Conservation (phyloP, 2,113 vertebrate genomes). For the Naja naja region DNA sequence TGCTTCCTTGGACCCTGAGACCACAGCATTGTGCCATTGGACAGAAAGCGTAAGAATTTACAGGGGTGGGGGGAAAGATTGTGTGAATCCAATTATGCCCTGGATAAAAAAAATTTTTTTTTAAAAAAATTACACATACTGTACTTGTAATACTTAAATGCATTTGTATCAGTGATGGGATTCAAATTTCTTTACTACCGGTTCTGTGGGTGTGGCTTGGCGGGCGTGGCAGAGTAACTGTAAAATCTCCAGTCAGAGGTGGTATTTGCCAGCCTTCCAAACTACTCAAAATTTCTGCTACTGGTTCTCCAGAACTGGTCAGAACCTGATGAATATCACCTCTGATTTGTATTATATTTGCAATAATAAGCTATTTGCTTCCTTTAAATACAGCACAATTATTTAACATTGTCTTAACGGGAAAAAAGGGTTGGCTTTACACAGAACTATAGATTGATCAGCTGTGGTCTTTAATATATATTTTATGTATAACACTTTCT, state of each 20-base stretch:
- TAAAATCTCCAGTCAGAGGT: too few relatives aligned
- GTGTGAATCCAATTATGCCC: background rate
- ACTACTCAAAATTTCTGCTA: too few relatives aligned
- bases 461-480: background rate
- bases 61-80: accelerated
- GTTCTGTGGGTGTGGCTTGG: too few relatives aligned
- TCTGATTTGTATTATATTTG: background rate
- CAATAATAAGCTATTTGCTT: conserved; percentile 31
- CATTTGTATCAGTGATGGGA: background rate
- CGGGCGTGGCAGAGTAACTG: too few relatives aligned
- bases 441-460: conserved; percentile 42
- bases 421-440: conserved; percentile 39
- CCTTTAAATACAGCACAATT: conserved; percentile 43
- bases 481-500: conserved; percentile 25
- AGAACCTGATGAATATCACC: too few relatives aligned
- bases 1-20: background rate
- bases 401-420: conserved; percentile 50
- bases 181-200: too few relatives aligned
- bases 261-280: too few relatives aligned
- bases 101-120: too few relatives aligned
- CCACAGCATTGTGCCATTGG: background rate
- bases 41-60: background rate
- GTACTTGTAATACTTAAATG: background rate
- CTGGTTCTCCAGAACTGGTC: too few relatives aligned
- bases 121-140: conserved; percentile 18